These are phyloP conservation scores for Drosophila melanosoma DNA, from an alignment of 2,888 invertebrate genomes.

Conservation along the genomic window DNA sequence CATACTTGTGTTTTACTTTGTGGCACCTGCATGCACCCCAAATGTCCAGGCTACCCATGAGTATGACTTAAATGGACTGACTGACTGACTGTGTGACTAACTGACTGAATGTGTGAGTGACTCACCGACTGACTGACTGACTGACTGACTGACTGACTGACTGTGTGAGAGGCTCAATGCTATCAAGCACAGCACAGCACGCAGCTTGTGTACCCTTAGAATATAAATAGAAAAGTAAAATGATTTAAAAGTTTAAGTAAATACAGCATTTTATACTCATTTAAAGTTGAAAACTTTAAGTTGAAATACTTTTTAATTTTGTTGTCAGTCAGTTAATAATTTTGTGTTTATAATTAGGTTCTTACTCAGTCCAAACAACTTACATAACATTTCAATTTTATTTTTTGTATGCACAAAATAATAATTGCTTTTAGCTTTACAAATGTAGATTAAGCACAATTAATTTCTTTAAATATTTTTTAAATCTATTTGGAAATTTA, in stretches of 20 bases:
- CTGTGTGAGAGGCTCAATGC: neutral
- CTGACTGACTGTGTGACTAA: constrained; percentile 9
- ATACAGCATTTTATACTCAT: neutral
- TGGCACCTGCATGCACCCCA: constrained; percentile 21
- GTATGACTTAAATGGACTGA: constrained; percentile 36
- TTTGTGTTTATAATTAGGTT: no score
- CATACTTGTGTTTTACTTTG: constrained; percentile 47
- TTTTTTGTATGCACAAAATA: neutral
- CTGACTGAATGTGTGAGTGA: neutral
- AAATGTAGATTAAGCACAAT: neutral
- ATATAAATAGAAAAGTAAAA: neutral
- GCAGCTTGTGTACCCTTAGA: constrained; percentile 9
- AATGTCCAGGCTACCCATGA: constrained; percentile 18
- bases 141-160: neutral
- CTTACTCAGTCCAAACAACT: neutral
- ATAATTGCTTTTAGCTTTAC: neutral
- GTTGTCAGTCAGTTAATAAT: neutral
- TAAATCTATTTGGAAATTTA: neutral
- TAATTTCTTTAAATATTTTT: neutral
- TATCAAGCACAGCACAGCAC: neutral
- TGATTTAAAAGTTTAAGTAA: neutral
- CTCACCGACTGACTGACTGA: neutral
- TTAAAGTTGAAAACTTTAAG: neutral
- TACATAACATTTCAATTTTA: neutral
- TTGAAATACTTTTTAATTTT: neutral